Evolutionary conservation across 1,140 invertebrate genomes (phyloP).

Genomic region (Drosophila subpulchrella): DNA sequence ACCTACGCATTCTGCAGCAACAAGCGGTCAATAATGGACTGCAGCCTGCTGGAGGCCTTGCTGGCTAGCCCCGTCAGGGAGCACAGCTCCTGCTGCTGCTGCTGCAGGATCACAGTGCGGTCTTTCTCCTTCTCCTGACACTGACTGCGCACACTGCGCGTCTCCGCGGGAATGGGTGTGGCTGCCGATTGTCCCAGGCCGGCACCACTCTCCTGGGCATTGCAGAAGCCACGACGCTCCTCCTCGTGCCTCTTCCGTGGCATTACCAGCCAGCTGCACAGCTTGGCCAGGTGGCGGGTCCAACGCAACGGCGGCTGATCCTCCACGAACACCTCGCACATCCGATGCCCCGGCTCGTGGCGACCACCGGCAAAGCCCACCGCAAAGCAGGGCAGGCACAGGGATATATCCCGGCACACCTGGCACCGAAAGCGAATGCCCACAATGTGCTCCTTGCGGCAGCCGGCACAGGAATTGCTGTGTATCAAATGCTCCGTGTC

Average conservation of each 20-base stretch:
- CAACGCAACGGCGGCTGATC: conserved; percentile 65
- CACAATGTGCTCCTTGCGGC: conserved; percentile 66
- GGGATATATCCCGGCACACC: conserved; percentile 71
- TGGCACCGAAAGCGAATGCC: conserved; percentile 82
- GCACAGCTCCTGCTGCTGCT: conserved; percentile 54
- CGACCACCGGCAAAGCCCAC: conserved; percentile 55
- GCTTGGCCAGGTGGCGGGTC: conserved; percentile 61
- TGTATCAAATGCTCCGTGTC: conserved; percentile 79
- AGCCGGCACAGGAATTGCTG: conserved; percentile 69
- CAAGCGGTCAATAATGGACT: conserved; percentile 76
- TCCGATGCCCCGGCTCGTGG: conserved; percentile 69
- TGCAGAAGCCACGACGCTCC: conserved; percentile 72
- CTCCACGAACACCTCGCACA: conserved; percentile 80
- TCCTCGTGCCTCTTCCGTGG: conserved; percentile 62
- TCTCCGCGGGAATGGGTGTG: conserved; percentile 61
- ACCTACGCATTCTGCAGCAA: conserved; percentile 72
- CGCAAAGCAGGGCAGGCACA: conserved; percentile 78
- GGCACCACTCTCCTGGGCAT: conserved; percentile 55
- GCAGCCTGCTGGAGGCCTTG: conserved; percentile 65
- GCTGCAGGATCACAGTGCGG: conserved; percentile 13
- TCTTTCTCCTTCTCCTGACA: conserved; percentile 28
- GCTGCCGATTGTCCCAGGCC: conserved; percentile 12
- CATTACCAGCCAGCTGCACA: conserved; percentile 56
- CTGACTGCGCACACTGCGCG: conserved; percentile 45
- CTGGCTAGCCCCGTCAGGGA: conserved; percentile 72